Evolutionary conservation across 2,888 invertebrate species (phyloP), one percentile per base, ranked within the genome.

Genomic region (Drosophila buzzatii): DNA sequence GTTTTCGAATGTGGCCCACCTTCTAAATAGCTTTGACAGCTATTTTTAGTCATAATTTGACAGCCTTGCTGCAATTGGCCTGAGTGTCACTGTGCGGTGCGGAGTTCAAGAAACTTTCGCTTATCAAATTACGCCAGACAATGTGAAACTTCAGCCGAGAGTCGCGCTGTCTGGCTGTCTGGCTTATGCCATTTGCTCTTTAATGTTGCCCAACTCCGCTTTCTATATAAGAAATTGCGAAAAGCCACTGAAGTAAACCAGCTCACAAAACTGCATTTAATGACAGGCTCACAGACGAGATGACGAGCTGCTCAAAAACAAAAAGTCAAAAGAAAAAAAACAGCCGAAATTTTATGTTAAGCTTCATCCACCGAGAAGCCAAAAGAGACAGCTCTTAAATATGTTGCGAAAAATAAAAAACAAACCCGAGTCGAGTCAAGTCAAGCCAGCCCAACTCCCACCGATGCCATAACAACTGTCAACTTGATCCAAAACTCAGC

Each of bases 31-130:
- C 39, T 52, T 65, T 69, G 59, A 41, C 45, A 55, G 64, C 70
- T 71, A 73, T 77, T 83, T 81, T 69, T 71, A 45, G 58, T 33
- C 57, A 69, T 53, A 52, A 70, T 77, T 66, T 72, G 61, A 67
- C 83, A 82, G 67, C 85, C 88, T 89, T 82, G 62, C 59, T 82
- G 62, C 59, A 66, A 66, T 83, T 83, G 68, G 71, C 20, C 60
- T 60, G 52, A n/a, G n/a, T 64, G 52, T 64, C 58, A 47, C 47
- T 33, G 27, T 27, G 20, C 3, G 49, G 64, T 65, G 61, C 61
- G 70, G 67, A 47, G 87, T 89, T 87, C 86, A 90, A 83, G 65
- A 84, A 86, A 90, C 90, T 90, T 87, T 87, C 86, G 82, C 86
- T 89, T 89, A 86, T 89, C 90, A 80, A 74, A 81, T 81, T 70